phyloP scores from a whole-genome alignment of 2,888 invertebrate genomes.

The Campoplex capitator region DNA sequence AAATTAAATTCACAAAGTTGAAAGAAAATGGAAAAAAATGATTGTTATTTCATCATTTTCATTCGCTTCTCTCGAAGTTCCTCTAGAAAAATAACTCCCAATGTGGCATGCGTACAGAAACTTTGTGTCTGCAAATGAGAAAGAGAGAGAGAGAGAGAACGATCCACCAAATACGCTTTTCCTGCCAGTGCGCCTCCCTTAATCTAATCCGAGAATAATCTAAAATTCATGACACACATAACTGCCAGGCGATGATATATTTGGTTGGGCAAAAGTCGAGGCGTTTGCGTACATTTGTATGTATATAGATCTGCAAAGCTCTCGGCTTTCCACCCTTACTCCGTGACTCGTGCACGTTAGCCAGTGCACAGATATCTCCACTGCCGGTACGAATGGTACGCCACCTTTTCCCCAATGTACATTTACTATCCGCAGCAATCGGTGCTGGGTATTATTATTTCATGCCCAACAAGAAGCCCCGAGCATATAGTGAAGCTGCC shows the following conservation, averaged over 20 bases:
- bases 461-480: conserved; percentile 40
- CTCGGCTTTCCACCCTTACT: conserved; percentile 5
- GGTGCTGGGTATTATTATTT: conserved; percentile 59
- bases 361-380: conserved; percentile 16
- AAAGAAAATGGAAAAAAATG: not conserved
- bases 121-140: not conserved
- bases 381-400: conserved; percentile 35
- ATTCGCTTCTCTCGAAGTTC: not conserved
- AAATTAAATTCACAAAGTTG: not conserved
- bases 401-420: conserved; percentile 25
- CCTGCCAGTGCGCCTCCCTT: conserved; percentile 74
- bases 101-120: not conserved
- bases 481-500: conserved; percentile 3
- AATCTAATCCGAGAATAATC: conserved; percentile 84
- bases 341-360: conserved; percentile 14
- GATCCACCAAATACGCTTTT: conserved; percentile 24
- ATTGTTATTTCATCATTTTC: not conserved
- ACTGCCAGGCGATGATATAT: conserved; percentile 84
- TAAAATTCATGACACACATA: conserved; percentile 84
- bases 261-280: conserved; percentile 75
- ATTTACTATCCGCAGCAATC: conserved; percentile 51
- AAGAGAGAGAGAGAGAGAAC: not conserved
- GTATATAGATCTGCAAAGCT: not conserved
- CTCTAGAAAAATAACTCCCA: not conserved
- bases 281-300: conserved; percentile 2